phyloP scores from a whole-genome alignment of 2,797 vertebrate species.

The Leptodactylus fallax region DNA sequence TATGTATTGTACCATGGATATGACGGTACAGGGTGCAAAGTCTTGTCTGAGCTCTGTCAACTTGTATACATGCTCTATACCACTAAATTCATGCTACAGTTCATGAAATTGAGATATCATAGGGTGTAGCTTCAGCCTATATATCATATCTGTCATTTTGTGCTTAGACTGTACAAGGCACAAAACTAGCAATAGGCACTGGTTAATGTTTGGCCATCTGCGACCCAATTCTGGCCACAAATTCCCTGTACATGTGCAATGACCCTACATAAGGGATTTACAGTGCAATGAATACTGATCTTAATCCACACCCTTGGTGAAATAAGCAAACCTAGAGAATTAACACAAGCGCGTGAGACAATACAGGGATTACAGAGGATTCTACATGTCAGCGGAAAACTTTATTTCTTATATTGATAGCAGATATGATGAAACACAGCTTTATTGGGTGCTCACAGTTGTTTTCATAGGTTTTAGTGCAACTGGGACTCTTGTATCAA shows the following conservation, averaged over 20 bases:
- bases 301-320: slow-evolving; percentile 4
- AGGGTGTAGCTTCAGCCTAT: neutral
- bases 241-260: neutral
- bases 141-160: neutral
- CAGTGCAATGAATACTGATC: neutral
- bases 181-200: neutral
- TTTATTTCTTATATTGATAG: neutral
- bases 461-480: too few relatives aligned
- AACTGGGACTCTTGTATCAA: too few relatives aligned
- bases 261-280: neutral
- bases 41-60: neutral
- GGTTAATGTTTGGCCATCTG: neutral
- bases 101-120: too few relatives aligned
- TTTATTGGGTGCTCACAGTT: neutral
- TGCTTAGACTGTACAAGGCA: neutral
- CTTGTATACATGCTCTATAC: too few relatives aligned
- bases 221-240: neutral
- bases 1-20: neutral
- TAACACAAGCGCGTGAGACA: neutral
- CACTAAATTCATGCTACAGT: too few relatives aligned
- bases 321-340: neutral
- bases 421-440: neutral
- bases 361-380: neutral
- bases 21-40: neutral
- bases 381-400: neutral